Evolutionary conservation across 2,888 invertebrate species (phyloP), one percentile per base, ranked within the genome.

Genomic region (Vannuccia rotundouncinata): DNA sequence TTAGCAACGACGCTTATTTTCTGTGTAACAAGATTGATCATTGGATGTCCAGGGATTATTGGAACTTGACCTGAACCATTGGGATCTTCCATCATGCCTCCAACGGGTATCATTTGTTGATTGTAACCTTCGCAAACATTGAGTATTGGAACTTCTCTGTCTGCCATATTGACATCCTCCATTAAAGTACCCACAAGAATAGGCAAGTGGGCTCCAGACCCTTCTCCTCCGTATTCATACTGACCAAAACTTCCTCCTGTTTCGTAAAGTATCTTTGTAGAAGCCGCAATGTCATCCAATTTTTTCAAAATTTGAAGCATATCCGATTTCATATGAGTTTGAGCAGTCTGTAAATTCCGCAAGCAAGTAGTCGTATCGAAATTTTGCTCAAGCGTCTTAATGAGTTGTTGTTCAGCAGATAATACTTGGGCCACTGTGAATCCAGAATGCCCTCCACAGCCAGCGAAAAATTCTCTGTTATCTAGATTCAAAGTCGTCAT

Each of bases 1-100:
- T 85, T 85, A 78, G 84, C 85, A 31, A 86, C 85, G 0, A 86
- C 85, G 81, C 86, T 85, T 31, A 86, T 81, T 73, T 86, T 85
- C 31, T 86, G 86, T 22, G 86, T 85, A 1, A 86, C 83, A 1
- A 85, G 85, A 79, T 87, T 86, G 29, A 87, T 84, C 5, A 86
- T 86, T 80, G 84, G 59, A 82, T 83, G 0, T 31, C 87, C 85
- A 73, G 86, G 85, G 80, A 83, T 84, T 80, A 87, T 87, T 0
- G 87, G 86, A 0, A 86, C 84, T 29, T 86, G 83, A 59, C 87
- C 87, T 85, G 82, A 84, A 74, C 87, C 86, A 60, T 86, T 85
- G 25, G 86, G 86, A 66, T 87, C 86, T 81, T 87, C 87, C 85
- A 86, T 86, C 28, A 85, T 87, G 30, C 87, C 87, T 25, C 85